Conservation (phyloP, 2,888 invertebrate genomes). For the Schrankia costaestrigalis region DNA sequence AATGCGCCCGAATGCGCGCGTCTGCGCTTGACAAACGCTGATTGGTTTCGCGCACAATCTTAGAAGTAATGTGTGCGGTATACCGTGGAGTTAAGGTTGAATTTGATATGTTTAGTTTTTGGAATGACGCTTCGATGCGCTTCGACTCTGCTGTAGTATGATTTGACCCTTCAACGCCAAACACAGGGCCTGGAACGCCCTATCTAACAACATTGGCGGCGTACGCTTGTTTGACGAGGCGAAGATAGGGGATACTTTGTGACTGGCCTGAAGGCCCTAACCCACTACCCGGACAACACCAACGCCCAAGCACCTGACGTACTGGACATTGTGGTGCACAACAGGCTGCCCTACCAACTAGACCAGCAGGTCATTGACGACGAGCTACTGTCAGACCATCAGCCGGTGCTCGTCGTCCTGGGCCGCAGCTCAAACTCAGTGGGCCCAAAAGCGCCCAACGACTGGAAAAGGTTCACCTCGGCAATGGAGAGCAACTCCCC, state of each 20-base stretch:
- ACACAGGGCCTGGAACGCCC: constrained; percentile 1
- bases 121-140: too few species aligned
- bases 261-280: constrained; percentile 1
- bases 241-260: neutral
- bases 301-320: neutral
- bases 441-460: neutral
- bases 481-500: neutral
- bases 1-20: too few species aligned
- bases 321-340: neutral
- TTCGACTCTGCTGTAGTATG: too few species aligned
- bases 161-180: constrained; percentile 1
- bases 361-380: neutral
- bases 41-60: too few species aligned
- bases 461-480: neutral
- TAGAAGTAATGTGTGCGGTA: too few species aligned
- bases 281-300: constrained; percentile 1
- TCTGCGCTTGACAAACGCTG: too few species aligned
- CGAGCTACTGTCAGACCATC: constrained; percentile 1
- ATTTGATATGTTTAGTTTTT: too few species aligned
- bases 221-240: neutral
- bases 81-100: too few species aligned
- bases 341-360: neutral
- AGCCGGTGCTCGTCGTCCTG: neutral
- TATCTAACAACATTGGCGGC: neutral
- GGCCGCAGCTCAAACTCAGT: neutral